These are phyloP conservation scores for Cyclargus thomasi DNA, from an alignment of 1,140 invertebrate genomes.

Conservation along the genomic window DNA sequence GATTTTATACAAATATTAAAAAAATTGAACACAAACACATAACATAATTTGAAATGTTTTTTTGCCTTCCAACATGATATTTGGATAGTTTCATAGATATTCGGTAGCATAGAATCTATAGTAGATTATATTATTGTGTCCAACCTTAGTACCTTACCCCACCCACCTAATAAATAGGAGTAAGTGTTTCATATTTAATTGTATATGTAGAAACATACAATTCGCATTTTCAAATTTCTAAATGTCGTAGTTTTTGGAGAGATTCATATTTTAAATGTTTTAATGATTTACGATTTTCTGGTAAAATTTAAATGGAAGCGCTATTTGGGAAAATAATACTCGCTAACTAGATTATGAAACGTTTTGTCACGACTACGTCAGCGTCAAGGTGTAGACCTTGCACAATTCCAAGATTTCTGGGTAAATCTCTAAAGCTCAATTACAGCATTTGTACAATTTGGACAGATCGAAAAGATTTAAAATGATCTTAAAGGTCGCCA, in stretches of 20 bases:
- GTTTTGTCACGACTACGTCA: not conserved
- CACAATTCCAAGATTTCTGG: no score
- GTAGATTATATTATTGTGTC: constrained; percentile 1
- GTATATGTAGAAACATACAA: constrained; percentile 5
- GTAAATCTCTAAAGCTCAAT: no score
- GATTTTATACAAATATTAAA: not conserved
- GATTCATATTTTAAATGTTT: constrained; percentile 7
- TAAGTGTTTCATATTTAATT: constrained; percentile 9
- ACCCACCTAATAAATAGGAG: constrained; percentile 11
- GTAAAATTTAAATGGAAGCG: not conserved
- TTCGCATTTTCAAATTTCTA: constrained; percentile 4
- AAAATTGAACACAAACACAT: not conserved
- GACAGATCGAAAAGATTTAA: no score
- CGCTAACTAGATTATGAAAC: not conserved
- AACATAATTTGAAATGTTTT: no score
- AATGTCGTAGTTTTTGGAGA: not conserved
- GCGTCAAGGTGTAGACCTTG: not conserved
- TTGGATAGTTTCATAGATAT: not conserved
- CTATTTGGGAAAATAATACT: not conserved
- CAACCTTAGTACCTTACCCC: constrained; percentile 7
- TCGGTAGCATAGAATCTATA: not conserved
- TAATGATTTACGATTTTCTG: not conserved
- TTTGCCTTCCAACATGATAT: not conserved
- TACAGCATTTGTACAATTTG: no score
- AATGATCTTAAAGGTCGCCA: no score